A percentile compares a stretch with the other conserved stretches of the same genome.
These are phyloP conservation scores for Drosophila prolongata DNA, from an alignment of 2,888 invertebrate genomes.

Conservation along the genomic window DNA sequence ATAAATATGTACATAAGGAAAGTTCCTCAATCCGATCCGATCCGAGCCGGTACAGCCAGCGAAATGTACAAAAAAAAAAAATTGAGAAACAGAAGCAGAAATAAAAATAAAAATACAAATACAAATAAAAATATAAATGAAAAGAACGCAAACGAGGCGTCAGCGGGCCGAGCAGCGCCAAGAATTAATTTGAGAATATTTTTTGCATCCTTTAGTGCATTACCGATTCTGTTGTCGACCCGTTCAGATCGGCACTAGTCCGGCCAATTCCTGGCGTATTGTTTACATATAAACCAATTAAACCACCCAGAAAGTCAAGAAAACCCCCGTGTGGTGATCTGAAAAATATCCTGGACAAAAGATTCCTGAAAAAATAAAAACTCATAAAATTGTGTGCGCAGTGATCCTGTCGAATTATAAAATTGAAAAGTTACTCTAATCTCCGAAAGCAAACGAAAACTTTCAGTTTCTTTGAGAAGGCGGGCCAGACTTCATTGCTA, in stretches of 20 bases:
- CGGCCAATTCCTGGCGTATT: constrained; percentile 58
- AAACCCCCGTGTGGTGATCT: constrained; percentile 39
- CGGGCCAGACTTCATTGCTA: constrained; percentile 60
- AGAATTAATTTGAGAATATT: constrained; percentile 83
- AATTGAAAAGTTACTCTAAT: constrained; percentile 7
- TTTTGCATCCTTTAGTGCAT: constrained; percentile 85
- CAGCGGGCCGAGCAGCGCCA: constrained; percentile 37
- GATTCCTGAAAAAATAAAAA: constrained; percentile 3
- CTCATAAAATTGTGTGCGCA: constrained; percentile 20
- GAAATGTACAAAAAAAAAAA: constrained; percentile 14
- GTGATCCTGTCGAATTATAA: constrained; percentile 34
- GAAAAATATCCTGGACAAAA: constrained; percentile 28
- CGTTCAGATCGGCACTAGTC: constrained; percentile 79
- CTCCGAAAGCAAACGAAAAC: constrained; percentile 14
- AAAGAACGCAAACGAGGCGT: constrained; percentile 33
- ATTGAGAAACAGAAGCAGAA: constrained; percentile 25
- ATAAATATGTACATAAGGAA: constrained; percentile 73
- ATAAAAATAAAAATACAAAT: constrained; percentile 7
- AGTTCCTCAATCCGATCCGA: constrained; percentile 57
- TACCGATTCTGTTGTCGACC: constrained; percentile 84
- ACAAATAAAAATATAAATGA: constrained; percentile 3
- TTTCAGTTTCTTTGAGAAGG: constrained; percentile 25
- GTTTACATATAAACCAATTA: constrained; percentile 46
- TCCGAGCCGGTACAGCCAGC: constrained; percentile 37
- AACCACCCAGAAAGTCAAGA: constrained; percentile 22